A percentile compares a stretch with the other conserved stretches of the same genome.
Conservation (phyloP, 2,797 vertebrate genomes). For the Pyrocephalus nanus region DNA sequence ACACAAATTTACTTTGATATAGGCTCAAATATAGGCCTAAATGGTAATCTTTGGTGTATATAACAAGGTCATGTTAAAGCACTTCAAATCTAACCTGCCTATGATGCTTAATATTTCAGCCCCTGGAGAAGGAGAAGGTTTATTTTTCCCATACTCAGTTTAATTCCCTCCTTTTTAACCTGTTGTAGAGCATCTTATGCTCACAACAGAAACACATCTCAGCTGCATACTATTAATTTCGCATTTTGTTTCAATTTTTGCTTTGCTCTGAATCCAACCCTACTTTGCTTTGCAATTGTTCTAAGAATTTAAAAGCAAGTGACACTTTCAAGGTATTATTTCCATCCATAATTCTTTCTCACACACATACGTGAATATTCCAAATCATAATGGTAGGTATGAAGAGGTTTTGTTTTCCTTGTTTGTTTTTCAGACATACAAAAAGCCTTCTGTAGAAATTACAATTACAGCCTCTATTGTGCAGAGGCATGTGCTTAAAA, state of each 20-base stretch:
- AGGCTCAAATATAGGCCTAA: neutral
- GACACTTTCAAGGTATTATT: slow-evolving; percentile 1
- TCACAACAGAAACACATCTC: neutral
- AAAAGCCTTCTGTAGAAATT: slow-evolving; percentile 18
- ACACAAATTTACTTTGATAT: neutral
- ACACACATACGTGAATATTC: neutral
- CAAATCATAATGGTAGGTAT: slow-evolving; percentile 8
- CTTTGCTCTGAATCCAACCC: neutral
- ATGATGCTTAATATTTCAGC: neutral
- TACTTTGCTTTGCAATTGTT: slow-evolving; percentile 9
- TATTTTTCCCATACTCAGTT: neutral
- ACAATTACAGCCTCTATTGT: slow-evolving; percentile 50
- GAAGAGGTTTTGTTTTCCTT: slow-evolving; percentile 27
- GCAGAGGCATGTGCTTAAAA: slow-evolving; percentile 27
- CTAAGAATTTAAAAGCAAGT: neutral
- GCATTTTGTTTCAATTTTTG: slow-evolving; percentile 3
- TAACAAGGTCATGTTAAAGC: neutral
- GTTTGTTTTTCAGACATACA: slow-evolving; percentile 26
- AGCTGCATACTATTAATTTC: neutral
- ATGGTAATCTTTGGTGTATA: neutral
- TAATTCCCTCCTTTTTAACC: neutral
- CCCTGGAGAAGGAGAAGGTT: neutral
- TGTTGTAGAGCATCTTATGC: neutral
- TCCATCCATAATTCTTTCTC: neutral
- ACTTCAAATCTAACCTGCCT: neutral